Evolutionary conservation across 2,888 invertebrate genomes (phyloP).

Genomic region (Criorhina ranunculi): DNA sequence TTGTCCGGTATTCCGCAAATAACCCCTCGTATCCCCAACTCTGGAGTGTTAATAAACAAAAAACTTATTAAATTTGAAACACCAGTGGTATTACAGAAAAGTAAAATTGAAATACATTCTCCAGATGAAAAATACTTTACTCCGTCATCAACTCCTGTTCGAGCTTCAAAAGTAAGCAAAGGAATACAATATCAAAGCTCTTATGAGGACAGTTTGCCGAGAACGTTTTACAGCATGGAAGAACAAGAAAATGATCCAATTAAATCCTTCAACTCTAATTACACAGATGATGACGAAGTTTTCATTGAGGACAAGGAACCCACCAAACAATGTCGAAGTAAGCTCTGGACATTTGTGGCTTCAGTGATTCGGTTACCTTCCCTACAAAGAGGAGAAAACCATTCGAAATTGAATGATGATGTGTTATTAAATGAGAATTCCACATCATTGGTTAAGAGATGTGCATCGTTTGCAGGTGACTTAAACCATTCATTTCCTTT

Average conservation of each 20-base stretch:
- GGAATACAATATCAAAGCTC: neutral
- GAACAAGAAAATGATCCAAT: constrained; percentile 36
- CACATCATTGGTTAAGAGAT: constrained; percentile 80
- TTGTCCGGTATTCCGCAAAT: constrained; percentile 63
- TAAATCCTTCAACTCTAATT: constrained; percentile 39
- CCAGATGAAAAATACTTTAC: constrained; percentile 62
- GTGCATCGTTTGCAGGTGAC: constrained; percentile 82
- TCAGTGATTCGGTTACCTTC: constrained; percentile 81
- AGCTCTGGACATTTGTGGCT: constrained; percentile 79
- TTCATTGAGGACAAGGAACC: constrained; percentile 71
- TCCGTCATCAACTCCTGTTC: constrained; percentile 59
- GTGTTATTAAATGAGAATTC: constrained; percentile 60
- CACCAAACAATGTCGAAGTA: constrained; percentile 26
- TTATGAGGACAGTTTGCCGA: constrained; percentile 7
- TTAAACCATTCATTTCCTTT: neutral
- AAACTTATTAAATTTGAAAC: constrained; percentile 83
- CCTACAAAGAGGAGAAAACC: constrained; percentile 40
- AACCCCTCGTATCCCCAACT: constrained; percentile 81
- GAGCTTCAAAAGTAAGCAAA: constrained; percentile 28
- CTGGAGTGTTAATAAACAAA: constrained; percentile 80
- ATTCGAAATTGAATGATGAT: constrained; percentile 23
- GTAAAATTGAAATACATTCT: constrained; percentile 38
- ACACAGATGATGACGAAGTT: constrained; percentile 78
- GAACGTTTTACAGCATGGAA: constrained; percentile 52
- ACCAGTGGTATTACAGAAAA: constrained; percentile 77